These are phyloP conservation scores for Fratercula arctica DNA, from an alignment of 2,797 vertebrate genomes.

Conservation along the genomic window DNA sequence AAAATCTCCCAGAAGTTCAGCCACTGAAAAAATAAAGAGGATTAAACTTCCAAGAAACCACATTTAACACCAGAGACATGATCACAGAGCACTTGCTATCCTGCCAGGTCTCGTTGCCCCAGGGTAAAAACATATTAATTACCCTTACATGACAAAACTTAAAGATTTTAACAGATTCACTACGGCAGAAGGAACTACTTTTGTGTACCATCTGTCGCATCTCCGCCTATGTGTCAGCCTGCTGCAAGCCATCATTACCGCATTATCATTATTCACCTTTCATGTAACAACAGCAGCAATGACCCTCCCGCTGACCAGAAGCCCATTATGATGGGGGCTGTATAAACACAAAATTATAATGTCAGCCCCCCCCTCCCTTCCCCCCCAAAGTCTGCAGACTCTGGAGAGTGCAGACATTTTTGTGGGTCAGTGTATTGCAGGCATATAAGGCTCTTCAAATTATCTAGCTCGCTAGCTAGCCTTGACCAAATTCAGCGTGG, in stretches of 20 bases:
- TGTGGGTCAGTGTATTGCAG: neutral
- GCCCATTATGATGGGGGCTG: neutral
- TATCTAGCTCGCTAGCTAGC: neutral
- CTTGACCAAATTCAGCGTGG: neutral
- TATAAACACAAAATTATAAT: neutral
- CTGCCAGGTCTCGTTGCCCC: neutral
- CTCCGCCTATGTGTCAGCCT: neutral
- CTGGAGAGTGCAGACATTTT: neutral
- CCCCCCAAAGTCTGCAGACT: neutral
- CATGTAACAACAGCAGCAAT: neutral
- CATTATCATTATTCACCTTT: neutral
- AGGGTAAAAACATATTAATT: neutral
- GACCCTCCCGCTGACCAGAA: neutral
- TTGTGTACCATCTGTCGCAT: neutral
- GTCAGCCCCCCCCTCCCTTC: neutral
- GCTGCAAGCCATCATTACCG: neutral
- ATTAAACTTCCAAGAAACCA: neutral
- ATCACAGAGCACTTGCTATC: neutral
- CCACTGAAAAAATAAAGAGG: neutral
- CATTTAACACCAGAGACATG: neutral
- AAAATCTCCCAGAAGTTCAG: neutral
- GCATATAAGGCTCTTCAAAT: fast-evolving
- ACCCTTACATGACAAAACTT: neutral
- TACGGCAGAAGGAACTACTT: neutral
- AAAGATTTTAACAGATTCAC: conserved; percentile 9